These are phyloP conservation scores for Leptosomus discolor DNA, from an alignment of 2,113 vertebrate genomes.

Conservation along the genomic window DNA sequence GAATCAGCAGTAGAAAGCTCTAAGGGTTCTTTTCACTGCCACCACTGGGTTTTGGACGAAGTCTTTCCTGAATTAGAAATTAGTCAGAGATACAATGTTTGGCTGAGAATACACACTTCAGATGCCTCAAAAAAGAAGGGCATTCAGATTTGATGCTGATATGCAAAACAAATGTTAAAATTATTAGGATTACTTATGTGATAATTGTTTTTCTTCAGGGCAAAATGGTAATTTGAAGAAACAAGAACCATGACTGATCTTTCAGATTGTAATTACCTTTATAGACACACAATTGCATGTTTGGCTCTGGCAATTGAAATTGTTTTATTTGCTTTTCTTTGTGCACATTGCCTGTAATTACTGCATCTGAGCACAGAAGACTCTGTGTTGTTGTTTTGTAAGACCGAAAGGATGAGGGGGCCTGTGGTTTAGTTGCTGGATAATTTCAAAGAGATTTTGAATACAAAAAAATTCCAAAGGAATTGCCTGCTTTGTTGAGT, in stretches of 20 bases:
- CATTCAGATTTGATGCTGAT: slow-evolving; percentile 7
- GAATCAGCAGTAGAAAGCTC: background rate
- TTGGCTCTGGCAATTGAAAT: slow-evolving; percentile 28
- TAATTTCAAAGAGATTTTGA: slow-evolving; percentile 58
- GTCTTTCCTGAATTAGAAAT: background rate
- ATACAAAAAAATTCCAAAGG: slow-evolving; percentile 46
- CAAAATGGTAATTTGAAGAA: slow-evolving; percentile 43
- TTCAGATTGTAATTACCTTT: slow-evolving; percentile 42
- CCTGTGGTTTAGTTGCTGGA: slow-evolving; percentile 34
- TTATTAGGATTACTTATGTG: background rate
- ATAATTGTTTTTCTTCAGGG: slow-evolving; percentile 38
- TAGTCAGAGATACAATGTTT: background rate
- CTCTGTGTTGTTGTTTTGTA: slow-evolving; percentile 13
- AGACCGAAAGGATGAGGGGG: slow-evolving; percentile 13
- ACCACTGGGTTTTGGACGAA: background rate
- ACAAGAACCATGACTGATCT: slow-evolving; percentile 21
- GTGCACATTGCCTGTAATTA: slow-evolving; percentile 47
- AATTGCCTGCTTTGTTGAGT: slow-evolving; percentile 36
- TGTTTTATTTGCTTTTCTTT: slow-evolving; percentile 51
- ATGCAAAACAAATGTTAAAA: slow-evolving; percentile 19
- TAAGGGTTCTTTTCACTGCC: background rate
- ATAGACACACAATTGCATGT: slow-evolving; percentile 17
- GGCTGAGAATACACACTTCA: background rate
- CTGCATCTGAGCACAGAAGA: slow-evolving; percentile 7
- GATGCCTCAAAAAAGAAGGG: background rate